A percentile compares a stretch with the other conserved stretches of the same genome.
phyloP scores from a whole-genome alignment of 2,888 invertebrate species.

The Timema cristinae region DNA sequence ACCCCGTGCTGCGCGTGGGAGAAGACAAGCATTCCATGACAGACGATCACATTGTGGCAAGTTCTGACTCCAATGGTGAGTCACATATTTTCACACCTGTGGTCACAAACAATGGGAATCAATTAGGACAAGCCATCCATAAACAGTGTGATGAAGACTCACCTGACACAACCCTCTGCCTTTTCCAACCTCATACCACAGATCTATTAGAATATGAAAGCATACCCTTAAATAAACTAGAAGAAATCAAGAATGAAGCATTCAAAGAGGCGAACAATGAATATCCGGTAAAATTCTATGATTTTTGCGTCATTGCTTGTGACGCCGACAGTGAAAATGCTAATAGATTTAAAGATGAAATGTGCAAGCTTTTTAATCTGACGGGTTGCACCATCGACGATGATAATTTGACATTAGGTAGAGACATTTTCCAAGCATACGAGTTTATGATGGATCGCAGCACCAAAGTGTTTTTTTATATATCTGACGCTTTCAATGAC shows the following conservation, averaged over 20 bases:
- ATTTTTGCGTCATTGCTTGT: slow-evolving; percentile 26
- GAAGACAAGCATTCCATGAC: no score
- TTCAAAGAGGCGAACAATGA: slow-evolving; percentile 5
- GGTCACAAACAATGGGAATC: no score
- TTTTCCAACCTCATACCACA: background rate
- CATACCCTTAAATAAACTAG: background rate
- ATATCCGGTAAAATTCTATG: slow-evolving; percentile 20
- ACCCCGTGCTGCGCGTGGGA: no score
- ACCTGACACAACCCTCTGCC: background rate
- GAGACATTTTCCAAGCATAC: slow-evolving; percentile 23
- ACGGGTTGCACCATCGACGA: slow-evolving; percentile 25
- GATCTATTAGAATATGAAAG: background rate
- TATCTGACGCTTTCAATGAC: slow-evolving; percentile 20
- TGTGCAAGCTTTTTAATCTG: slow-evolving; percentile 18
- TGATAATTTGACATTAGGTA: slow-evolving; percentile 18
- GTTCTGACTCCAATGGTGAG: no score
- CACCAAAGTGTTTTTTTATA: slow-evolving; percentile 26
- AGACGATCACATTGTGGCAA: no score
- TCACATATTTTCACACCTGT: no score
- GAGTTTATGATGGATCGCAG: slow-evolving; percentile 26
- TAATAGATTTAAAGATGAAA: slow-evolving; percentile 19
- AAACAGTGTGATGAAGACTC: background rate
- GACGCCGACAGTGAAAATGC: slow-evolving; percentile 22
- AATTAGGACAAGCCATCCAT: no score
- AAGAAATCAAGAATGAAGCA: background rate